Evolutionary conservation across 2,888 invertebrate genomes (phyloP).

Genomic region (Tenthredo scrophulariae): DNA sequence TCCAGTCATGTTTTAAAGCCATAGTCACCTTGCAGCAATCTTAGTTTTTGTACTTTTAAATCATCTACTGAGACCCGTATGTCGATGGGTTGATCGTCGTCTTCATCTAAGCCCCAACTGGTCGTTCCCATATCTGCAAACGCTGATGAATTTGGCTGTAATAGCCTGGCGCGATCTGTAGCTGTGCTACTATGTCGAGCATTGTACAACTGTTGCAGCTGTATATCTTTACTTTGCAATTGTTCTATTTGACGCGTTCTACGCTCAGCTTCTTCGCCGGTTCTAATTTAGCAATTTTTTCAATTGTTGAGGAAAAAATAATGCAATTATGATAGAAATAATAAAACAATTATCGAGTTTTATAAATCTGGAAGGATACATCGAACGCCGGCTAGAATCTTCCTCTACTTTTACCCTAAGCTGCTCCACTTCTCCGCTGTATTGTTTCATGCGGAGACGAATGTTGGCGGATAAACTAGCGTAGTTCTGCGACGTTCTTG

Average conservation of each 20-base stretch:
- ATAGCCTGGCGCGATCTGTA: slow-evolving; percentile 73
- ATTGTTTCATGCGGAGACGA: slow-evolving; percentile 83
- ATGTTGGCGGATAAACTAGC: slow-evolving; percentile 82
- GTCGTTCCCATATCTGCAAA: slow-evolving; percentile 78
- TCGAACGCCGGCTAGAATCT: slow-evolving; percentile 76
- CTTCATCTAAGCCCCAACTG: slow-evolving; percentile 77
- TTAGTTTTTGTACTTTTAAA: slow-evolving; percentile 81
- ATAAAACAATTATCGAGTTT: not conserved
- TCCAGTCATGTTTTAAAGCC: not conserved
- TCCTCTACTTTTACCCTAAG: slow-evolving; percentile 81
- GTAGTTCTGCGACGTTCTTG: slow-evolving; percentile 80
- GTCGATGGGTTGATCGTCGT: slow-evolving; percentile 78
- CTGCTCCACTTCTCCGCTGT: slow-evolving; percentile 81
- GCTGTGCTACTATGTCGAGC: slow-evolving; percentile 72
- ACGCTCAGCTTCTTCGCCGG: slow-evolving; percentile 83
- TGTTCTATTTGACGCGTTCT: slow-evolving; percentile 82
- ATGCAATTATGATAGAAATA: too few relatives aligned
- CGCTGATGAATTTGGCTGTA: slow-evolving; percentile 72
- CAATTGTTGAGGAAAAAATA: slow-evolving; percentile 64
- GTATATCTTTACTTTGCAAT: slow-evolving; percentile 81
- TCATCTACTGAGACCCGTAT: slow-evolving; percentile 78
- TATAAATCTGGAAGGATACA: slow-evolving; percentile 76
- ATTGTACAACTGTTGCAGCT: slow-evolving; percentile 80
- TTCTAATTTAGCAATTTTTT: slow-evolving; percentile 75
- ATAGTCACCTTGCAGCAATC: slow-evolving; percentile 81